phyloP scores from a whole-genome alignment of 1,140 invertebrate genomes.

The Hormaphis cornu region DNA sequence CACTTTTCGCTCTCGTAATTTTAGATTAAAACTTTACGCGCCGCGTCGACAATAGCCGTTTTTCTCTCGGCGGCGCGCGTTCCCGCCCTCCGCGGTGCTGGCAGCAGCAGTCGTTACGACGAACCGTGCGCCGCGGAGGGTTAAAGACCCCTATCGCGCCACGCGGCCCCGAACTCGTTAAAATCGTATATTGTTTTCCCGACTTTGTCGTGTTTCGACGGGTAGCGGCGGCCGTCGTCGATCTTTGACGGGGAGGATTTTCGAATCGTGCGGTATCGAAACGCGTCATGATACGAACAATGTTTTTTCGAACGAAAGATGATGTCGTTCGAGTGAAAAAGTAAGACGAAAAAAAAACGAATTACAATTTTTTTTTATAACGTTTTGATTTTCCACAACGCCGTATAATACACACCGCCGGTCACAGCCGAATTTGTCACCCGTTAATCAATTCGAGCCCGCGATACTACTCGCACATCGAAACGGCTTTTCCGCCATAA shows the following conservation, averaged over 20 bases:
- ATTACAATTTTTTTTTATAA: no score
- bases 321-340: no score
- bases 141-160: constrained; percentile 17
- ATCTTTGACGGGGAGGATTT: constrained; percentile 21
- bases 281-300: no score
- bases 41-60: constrained; percentile 7
- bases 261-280: neutral
- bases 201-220: neutral
- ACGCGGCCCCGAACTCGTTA: constrained; percentile 30
- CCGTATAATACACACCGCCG: no score
- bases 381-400: neutral
- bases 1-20: constrained; percentile 1
- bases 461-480: neutral
- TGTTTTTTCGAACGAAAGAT: no score
- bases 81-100: no score
- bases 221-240: neutral
- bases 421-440: no score
- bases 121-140: neutral
- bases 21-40: constrained; percentile 28
- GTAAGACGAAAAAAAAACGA: no score
- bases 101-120: constrained; percentile 11
- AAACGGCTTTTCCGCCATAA: neutral
- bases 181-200: constrained; percentile 29
- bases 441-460: neutral
- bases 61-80: neutral